Evolutionary conservation across 2,113 vertebrate genomes (phyloP), one percentile per base, ranked within the genome.

Genomic region (Chroicocephalus ridibundus): DNA sequence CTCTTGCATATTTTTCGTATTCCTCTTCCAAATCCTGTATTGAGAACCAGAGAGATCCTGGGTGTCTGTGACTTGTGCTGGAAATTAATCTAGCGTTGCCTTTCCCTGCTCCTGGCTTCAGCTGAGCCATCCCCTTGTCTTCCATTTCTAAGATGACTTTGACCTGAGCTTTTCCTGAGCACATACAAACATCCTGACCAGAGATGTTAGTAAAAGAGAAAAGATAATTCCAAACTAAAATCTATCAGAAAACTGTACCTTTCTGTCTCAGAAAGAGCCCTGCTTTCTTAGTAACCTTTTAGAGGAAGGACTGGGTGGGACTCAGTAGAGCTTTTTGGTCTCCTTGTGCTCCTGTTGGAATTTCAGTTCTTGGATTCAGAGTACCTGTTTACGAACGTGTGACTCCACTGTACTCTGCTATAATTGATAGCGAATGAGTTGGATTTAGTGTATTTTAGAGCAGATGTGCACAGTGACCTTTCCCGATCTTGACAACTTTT

Each of bases 371-470:
- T 61, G 65, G 26, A 19, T 31, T 51, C 3, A 4, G 32, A 34
- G 69, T 34, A 6, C 5, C 15, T 13, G 15, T 44, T n/a, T 11
- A 15, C 5, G 2, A 32, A 10, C 4, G 3, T 4, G 10, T 13
- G 32, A 3, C 49, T 38, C 15, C 0, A 0, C 21, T 66, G 21
- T 24, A 12, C 46, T 14, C 18, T 52, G 68, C 36, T 55, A 1
- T 3, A 42, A 2, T 1, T 4, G 3, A 1, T 13, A 10, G 44
- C 32, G 71, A 7, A 1, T 2, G 42, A 51, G 58, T 7, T 83
- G 79, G n/a, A 4, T 49, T 40, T 71, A 32, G 38, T 34, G 29
- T 36, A 7, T 64, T 88, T 32, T 1, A 13, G 66, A 62, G 68
- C 80, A 61, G 54, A 6, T n/a, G 9, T 64, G 69, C 31, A 13